phyloP scores from a whole-genome alignment of 2,113 vertebrate genomes.

The Upupa epops region DNA sequence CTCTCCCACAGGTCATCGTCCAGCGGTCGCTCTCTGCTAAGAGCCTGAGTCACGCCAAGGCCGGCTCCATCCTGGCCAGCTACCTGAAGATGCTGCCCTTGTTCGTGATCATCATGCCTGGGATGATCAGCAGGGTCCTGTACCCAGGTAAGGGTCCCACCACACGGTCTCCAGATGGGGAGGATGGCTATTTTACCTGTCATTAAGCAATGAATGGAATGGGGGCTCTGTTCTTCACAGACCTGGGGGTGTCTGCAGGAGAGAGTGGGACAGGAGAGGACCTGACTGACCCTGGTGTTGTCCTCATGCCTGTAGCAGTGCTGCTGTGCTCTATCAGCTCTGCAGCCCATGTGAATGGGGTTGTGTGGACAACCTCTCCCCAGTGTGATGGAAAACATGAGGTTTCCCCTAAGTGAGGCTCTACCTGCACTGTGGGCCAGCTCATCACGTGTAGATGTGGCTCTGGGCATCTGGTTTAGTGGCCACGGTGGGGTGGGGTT shows the following conservation, averaged over 20 bases:
- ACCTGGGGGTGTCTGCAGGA: not conserved
- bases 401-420: not conserved
- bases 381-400: accelerated
- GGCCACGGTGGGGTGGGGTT: too few relatives aligned
- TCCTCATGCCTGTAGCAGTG: not conserved
- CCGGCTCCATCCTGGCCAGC: constrained; percentile 86
- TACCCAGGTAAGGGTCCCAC: constrained; percentile 82
- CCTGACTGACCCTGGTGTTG: not conserved
- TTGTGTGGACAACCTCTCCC: not conserved
- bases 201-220: not conserved
- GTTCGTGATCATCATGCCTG: constrained; percentile 88
- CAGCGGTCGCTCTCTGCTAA: constrained; percentile 89
- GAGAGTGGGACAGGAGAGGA: not conserved
- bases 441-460: too few relatives aligned
- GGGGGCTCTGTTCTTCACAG: not conserved
- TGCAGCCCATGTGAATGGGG: not conserved
- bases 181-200: not conserved
- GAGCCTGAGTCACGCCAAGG: constrained; percentile 89
- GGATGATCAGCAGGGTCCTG: constrained; percentile 92
- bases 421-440: not conserved
- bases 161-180: accelerated
- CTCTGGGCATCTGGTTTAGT: too few relatives aligned
- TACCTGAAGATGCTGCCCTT: constrained; percentile 93
- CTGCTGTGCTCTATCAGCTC: accelerated
- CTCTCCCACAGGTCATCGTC: constrained; percentile 82